Base-by-base conservation (phyloP, 1,140 invertebrate species). In the Triops longicaudatus region DNA sequence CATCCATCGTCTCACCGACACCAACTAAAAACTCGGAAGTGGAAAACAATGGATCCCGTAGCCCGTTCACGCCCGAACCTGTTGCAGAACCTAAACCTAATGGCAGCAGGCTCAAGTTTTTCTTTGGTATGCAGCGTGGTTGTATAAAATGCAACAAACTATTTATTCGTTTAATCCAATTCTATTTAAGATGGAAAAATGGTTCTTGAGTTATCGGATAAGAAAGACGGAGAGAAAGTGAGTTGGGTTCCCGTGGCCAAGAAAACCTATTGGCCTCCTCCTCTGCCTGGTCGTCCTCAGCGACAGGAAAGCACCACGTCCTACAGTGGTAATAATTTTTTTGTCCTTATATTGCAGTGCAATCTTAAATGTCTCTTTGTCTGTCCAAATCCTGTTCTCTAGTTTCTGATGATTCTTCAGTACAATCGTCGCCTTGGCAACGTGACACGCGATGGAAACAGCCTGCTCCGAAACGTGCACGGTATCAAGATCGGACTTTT, bases 371-470 rank as follows among this genome's bases (percentile, higher is more conserved):
- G 50, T 50, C 79, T 76, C 74, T 74, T n/a, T 78, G 77, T 78
- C 26, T 80, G 85, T 85, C 77, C 80, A 91, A 91, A 92, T 85
- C 93, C 92, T 80, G 93, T 63, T 63, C 50, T 63, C 50, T 63
- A 63, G 50, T 63, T 63, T 63, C 94, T 87, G 92, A 94, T 83
- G 94, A 93, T 85, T 93, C 91, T 81, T 94, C 92, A 43, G 88
- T 94, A 80, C 92, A 94, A 82, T 94, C 92, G 72, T 94, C 92
- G 81, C 92, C 92, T 77, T 93, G 92, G 91, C 91, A 93, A 83
- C 87, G 92, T 79, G 92, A 95, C 84, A 92, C 93, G 83, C 90
- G 90, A 81, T 94, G 92, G 91, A 94, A 94, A 83, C 92, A 94
- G 84, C 85, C 87, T 37, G 85, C 88, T 79, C 92, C 93, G 42